phyloP scores from a whole-genome alignment of 2,888 invertebrate species.

The Zygogramma bicolorata region DNA sequence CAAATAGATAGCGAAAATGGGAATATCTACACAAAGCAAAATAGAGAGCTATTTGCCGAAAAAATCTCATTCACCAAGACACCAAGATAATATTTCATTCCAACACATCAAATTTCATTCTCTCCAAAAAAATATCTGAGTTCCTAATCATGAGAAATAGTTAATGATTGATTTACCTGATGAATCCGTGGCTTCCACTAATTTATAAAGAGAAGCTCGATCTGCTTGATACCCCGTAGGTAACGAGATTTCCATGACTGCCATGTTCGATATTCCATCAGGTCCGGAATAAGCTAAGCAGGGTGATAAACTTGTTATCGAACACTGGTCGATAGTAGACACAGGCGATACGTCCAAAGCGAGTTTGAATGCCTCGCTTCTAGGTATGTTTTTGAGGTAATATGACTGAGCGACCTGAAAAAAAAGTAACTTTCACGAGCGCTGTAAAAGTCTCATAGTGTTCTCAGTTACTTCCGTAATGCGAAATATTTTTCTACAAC shows the following conservation, averaged over 20 bases:
- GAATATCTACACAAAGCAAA: too few relatives aligned
- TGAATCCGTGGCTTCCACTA: constrained; percentile 63
- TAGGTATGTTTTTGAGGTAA: constrained; percentile 67
- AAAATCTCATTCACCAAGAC: too few relatives aligned
- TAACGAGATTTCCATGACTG: constrained; percentile 72
- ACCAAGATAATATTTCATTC: too few relatives aligned
- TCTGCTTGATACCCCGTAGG: constrained; percentile 76
- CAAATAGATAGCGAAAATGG: too few relatives aligned
- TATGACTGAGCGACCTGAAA: constrained; percentile 68
- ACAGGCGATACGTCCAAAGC: constrained; percentile 66
- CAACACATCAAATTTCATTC: too few relatives aligned
- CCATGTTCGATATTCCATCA: constrained; percentile 72
- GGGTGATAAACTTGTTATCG: constrained; percentile 64
- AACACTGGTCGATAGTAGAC: constrained; percentile 66
- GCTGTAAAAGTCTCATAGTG: too few relatives aligned
- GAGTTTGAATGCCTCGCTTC: constrained; percentile 69
- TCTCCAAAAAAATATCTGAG: too few relatives aligned
- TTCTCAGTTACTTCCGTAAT: too few relatives aligned
- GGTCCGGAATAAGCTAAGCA: constrained; percentile 62
- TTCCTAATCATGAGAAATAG: too few relatives aligned
- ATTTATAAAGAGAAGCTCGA: constrained; percentile 70
- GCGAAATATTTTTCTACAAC: too few relatives aligned
- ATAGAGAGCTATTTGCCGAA: too few relatives aligned
- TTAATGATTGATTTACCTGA: too few relatives aligned
- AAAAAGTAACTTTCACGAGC: background rate